These are phyloP conservation scores for Pollenia amentaria DNA, from an alignment of 2,888 invertebrate genomes.

Conservation along the genomic window DNA sequence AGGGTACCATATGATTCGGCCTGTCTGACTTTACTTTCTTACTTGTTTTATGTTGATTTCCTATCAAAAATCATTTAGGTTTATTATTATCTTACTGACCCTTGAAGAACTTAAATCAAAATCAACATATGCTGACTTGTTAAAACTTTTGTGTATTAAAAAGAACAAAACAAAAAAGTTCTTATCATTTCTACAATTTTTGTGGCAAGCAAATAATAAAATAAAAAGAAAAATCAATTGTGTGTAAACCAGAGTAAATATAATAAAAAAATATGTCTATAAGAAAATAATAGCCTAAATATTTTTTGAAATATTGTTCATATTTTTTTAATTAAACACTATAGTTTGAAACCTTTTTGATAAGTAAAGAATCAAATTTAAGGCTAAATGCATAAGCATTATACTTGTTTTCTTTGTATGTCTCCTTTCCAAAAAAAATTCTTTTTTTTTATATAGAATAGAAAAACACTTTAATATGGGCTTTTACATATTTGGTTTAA, in stretches of 20 bases:
- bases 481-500: no score
- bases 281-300: background rate
- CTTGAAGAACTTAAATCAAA: background rate
- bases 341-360: no score
- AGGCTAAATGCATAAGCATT: no score
- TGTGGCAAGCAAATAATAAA: background rate
- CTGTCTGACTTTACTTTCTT: background rate
- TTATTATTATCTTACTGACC: constrained; percentile 3
- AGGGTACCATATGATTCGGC: no score
- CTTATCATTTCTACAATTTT: background rate
- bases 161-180: background rate
- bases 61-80: background rate
- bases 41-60: background rate
- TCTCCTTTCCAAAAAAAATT: no score
- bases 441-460: no score
- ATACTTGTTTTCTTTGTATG: no score
- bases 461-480: no score
- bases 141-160: background rate
- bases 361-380: no score
- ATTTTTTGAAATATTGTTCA: background rate
- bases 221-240: constrained; percentile 21
- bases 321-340: no score
- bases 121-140: constrained; percentile 6
- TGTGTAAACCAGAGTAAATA: background rate
- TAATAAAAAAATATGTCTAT: background rate